Conservation (phyloP, 1,140 invertebrate genomes). For the Melipona quadrifasciata region DNA sequence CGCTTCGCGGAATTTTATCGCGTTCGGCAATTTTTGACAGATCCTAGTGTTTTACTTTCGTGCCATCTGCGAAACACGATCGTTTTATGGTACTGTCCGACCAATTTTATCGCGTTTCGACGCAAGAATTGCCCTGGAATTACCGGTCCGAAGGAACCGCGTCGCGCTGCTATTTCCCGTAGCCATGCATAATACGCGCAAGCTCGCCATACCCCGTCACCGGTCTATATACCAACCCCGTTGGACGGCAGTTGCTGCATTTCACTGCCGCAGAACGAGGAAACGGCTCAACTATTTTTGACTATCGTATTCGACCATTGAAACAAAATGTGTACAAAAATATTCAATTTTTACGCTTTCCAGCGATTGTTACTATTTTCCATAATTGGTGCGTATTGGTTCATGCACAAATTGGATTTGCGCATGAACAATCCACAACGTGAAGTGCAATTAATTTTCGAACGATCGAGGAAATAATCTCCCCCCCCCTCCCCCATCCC, state of each 20-base stretch:
- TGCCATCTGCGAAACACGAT: too few species aligned
- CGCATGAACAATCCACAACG: not conserved
- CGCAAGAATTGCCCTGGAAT: constrained; percentile 13
- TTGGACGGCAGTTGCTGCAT: constrained; percentile 49
- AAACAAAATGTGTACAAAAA: too few species aligned
- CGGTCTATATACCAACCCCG: constrained; percentile 13
- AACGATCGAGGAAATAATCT: not conserved
- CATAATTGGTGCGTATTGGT: not conserved
- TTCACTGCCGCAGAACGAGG: constrained; percentile 59
- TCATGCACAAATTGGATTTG: not conserved
- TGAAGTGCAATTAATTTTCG: not conserved
- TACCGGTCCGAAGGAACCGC: constrained; percentile 17
- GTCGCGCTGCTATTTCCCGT: constrained; percentile 57
- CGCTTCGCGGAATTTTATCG: too few species aligned
- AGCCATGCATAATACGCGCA: constrained; percentile 52
- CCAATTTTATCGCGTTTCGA: not conserved
- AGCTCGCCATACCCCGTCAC: not conserved
- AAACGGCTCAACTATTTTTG: not conserved
- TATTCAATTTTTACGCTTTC: too few species aligned
- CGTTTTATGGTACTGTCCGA: too few species aligned
- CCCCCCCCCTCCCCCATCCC: too few species aligned
- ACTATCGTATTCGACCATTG: too few species aligned
- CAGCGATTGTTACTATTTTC: not conserved
- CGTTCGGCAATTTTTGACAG: too few species aligned
- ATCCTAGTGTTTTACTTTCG: too few species aligned